These are phyloP conservation scores for Antennarius maculatus DNA, from an alignment of 2,797 vertebrate genomes.

Conservation along the genomic window DNA sequence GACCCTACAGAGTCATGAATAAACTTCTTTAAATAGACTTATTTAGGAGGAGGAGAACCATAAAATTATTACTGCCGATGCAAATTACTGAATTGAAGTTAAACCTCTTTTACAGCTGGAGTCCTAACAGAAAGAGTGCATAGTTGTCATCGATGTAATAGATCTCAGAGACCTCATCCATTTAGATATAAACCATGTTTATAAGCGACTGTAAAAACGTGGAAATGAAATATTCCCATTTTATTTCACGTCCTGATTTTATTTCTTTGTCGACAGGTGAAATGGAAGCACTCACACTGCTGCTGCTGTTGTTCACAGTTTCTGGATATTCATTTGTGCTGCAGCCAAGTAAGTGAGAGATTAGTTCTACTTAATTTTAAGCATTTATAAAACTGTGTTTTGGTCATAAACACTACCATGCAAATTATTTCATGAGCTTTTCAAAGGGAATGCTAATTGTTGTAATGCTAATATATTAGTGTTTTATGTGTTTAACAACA, in stretches of 20 bases:
- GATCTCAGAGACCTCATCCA: no score
- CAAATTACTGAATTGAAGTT: no score
- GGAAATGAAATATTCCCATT: neutral
- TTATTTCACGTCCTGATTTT: neutral
- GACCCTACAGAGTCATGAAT: no score
- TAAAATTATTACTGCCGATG: no score
- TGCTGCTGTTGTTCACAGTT: conserved; percentile 56
- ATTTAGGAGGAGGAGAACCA: no score
- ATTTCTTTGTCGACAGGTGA: conserved; percentile 42
- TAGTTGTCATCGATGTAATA: no score
- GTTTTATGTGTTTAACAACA: no score
- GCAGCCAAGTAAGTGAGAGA: conserved; percentile 71
- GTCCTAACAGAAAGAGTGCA: no score
- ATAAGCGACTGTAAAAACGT: no score
- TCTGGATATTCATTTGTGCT: conserved; percentile 51
- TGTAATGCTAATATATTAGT: neutral
- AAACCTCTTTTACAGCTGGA: no score
- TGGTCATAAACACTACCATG: conserved; percentile 16
- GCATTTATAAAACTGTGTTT: neutral
- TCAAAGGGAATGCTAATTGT: conserved; percentile 9
- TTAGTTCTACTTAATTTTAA: neutral
- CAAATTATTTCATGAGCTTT: conserved; percentile 15
- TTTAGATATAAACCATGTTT: no score
- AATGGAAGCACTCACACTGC: conserved; percentile 66
- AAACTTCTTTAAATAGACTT: no score